Base-by-base conservation (phyloP, 92 coral and sea anemone species). In the Epizoanthus scotinus region DNA sequence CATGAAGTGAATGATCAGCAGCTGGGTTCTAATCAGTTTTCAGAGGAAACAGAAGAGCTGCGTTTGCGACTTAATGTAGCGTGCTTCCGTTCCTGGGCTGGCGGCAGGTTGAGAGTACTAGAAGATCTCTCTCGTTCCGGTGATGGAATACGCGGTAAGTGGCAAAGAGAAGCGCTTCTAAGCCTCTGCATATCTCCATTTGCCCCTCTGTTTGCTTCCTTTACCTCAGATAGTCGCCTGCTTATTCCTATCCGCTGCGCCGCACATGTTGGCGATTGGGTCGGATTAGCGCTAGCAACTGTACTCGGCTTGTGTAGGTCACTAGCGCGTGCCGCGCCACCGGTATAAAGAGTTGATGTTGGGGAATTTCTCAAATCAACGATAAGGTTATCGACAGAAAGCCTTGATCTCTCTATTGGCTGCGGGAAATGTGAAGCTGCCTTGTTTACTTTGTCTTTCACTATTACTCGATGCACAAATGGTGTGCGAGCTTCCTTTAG, bases 31-130 rank as follows among this genome's bases (percentile, higher is more conserved):
- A 20, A 13, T 7, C 38, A n/a, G 34, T 74, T 75, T 27, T 75
- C 81, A 59, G 67, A 6, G 56, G 81, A 69, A 13, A 75, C 52
- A 44, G 81, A 75, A 5, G 68, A 75, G 54, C 81, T 75, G 36
- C 81, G 31, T 22, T 38, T 75, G 42, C 81, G 81, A 14, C 53
- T 58, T 34, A 75, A 21, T 36, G 42, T 20, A 21, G 57, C 81
- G 7, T 75, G 81, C 50, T 38, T 36, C 56, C 36, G 29, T 7
- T 8, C 79, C 19, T 34, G 79, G 3, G 12, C 49, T 31, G 21
- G 31, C 31, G 65, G 27, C 9, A 26, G 19, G 17, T 19, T 25
- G 0, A 34, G 17, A 22, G 68, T 22, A 59, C 38, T 57, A 13
- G 81, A 58, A 34, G 20, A 58, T 17, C 54, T 40, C 26, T 20